Evolutionary conservation across 2,113 vertebrate species (phyloP), one percentile per base, ranked within the genome.

Genomic region (Noturus placidus): DNA sequence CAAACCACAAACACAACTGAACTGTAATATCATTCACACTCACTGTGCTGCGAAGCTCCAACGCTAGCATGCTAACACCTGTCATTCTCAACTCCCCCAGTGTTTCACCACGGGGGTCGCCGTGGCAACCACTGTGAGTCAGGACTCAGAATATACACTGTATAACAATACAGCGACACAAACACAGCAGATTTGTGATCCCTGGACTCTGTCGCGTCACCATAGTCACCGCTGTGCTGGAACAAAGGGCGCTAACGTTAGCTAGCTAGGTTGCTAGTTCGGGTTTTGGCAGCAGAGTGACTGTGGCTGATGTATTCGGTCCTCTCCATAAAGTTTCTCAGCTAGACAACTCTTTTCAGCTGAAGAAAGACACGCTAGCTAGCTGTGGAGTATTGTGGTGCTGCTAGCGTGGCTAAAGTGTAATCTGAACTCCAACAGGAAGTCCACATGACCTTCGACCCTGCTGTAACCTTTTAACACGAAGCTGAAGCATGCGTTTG

Each of bases 401-500:
- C n/a, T 56, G 2, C n/a, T 30, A 19, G 6, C 19, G n/a, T 33
- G 52, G n/a, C 2, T 17, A 19, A 54, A 15, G 27, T 30, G 27
- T 46, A 79, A 79, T 20, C 50, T 56, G 27, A 80, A 57, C 30
- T 35, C 30, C 78, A 14, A 27, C 82, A 84, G 83, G 27, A 52
- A 57, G 56, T 54, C n/a, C 42, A 80, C 4, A 1, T 35, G 78
- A 57, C 76, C 63, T 61, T 59, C 79, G 85, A 86, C 56, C 38
- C 14, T 7, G 20, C 61, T 2, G 4, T 86, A 76, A 86, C 74
- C 85, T 67, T 86, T 77, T 52, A 77, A 65, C 61, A 46, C n/a
- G 30, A 35, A 76, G 13, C 57, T 65, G n/a, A 30, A 38, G 17
- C 54, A n/a, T 14, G 70, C 8, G 61, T 30, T 78, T 30, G 27